Base-by-base conservation (phyloP, 2,888 invertebrate species). In the Mamestra brassicae region DNA sequence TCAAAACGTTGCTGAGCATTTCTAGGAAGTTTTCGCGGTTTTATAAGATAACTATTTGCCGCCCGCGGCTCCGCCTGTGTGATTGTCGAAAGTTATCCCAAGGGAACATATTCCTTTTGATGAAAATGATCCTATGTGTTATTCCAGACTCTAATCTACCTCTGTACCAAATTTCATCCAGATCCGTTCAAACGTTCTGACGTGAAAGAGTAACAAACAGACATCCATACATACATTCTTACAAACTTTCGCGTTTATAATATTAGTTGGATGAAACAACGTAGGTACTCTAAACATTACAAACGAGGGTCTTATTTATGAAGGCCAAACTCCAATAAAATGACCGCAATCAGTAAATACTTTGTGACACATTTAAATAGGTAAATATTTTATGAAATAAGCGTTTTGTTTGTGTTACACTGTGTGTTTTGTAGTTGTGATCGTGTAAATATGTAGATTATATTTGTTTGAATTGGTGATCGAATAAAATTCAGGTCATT, bases 281-380 rank as follows among this genome's bases (percentile, higher is more conserved):
- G 87, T 89, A 76, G 81, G 72, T 73, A 81, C 74, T 82, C 84
- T 83, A 75, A 80, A 77, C 74, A 79, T 74, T 85, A 86, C 86
- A 88, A 90, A 90, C 87, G 85, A 90, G 89, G 90, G 88, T 89
- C 84, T 87, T 90, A 90, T 91, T 91, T 91, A 91, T 90, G 88
- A 85, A 87, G 89, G 90, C 88, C 71, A 8, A 70, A 61, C 70
- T 84, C 83, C 82, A 85, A 91, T 90, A 89, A 88, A 89, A 85
- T 84, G 78, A 52, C 85, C 76, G 84, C 78, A 90, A 91, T 89
- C 88, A 88, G 88, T 86, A 89, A 89, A 89, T 89, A 90, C 86
- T 89, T 91, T 84, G 90, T 82, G 78, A 85, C 83, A 88, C 74
- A 88, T 89, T 85, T 85, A 85, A 85, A 69, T 50, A 17, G 36